Conservation (phyloP, 2,797 vertebrate genomes). For the Cyclopterus lumpus region DNA sequence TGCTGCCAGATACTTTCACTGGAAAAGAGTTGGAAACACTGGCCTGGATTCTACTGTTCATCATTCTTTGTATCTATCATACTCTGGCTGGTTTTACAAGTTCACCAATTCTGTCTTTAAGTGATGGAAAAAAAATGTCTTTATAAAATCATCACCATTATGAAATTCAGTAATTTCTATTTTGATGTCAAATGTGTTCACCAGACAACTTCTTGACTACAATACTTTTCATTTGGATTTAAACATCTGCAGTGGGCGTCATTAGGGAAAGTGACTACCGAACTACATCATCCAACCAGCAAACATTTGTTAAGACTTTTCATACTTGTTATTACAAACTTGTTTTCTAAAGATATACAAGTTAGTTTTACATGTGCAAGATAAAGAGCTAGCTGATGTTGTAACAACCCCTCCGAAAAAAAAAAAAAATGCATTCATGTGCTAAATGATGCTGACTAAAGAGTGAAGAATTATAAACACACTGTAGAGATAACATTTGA, state of each 20-base stretch:
- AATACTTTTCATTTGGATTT: neutral
- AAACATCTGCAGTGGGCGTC: constrained; percentile 6
- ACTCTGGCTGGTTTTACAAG: neutral
- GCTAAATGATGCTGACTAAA: constrained; percentile 8
- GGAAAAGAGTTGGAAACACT: neutral
- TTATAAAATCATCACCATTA: neutral
- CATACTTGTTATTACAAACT: neutral
- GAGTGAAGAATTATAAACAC: constrained; percentile 4
- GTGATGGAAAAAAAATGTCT: neutral
- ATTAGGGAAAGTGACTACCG: neutral
- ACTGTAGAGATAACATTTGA: neutral
- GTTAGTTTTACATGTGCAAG: neutral
- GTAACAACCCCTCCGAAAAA: neutral
- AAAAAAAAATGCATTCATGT: constrained; percentile 27
- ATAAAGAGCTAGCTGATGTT: neutral
- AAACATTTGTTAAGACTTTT: neutral
- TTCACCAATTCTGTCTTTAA: neutral
- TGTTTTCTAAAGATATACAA: neutral
- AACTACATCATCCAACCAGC: neutral
- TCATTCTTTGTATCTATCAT: neutral
- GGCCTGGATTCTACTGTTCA: neutral
- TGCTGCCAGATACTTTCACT: neutral
- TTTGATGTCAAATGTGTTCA: neutral
- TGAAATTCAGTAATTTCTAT: neutral
- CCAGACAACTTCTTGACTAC: no score